Evolutionary conservation across 2,888 invertebrate species (phyloP), one percentile per base, ranked within the genome.

Genomic region (Tillus elongatus): DNA sequence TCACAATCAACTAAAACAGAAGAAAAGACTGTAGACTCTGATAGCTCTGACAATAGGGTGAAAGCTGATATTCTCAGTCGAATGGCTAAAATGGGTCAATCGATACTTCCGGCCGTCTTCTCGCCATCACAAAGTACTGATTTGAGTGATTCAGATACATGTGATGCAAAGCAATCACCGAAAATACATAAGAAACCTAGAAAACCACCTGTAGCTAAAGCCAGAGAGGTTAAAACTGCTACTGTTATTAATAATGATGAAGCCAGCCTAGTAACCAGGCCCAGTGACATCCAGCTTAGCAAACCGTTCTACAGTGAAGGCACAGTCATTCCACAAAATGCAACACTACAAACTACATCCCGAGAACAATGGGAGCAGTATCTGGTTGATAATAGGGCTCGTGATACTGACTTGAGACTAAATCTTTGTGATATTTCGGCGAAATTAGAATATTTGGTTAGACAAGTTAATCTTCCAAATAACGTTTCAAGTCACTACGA

Each of bases 391-490:
- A 72, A 72, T 36, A 63, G 79, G 43, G 74, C 74, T 11, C 76
- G 79, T 41, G 78, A 77, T 52, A 69, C 75, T 4, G 81, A 82
- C 58, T 60, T 81, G n/a, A 67, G 79, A 43, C 70, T 79, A 62
- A 72, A 73, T 45, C 63, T 81, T 42, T 64, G 71, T n/a, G 74
- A 77, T 53, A 66, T 81, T 44, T 68, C 73, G 13, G 72, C 73
- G 39, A 80, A 79, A 63, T 63, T 82, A 24, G 79, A 81, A 50
- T 69, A 67, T 44, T 62, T 80, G 13, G 51, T 75, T 8, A n/a
- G n/a, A n/a, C n/a, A 24, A 70, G 71, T 45, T 10, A 40, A 44
- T 33, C n/a, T n/a, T n/a, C n/a, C n/a, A n/a, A 36, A 37, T 11
- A 42, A 35, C 28, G 43, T 19, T n/a, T 8, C 6, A 8, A 19